A percentile compares a stretch with the other conserved stretches of the same genome.
Evolutionary conservation across 2,113 vertebrate species (phyloP).

Genomic region (Laterallus jamaicensis): DNA sequence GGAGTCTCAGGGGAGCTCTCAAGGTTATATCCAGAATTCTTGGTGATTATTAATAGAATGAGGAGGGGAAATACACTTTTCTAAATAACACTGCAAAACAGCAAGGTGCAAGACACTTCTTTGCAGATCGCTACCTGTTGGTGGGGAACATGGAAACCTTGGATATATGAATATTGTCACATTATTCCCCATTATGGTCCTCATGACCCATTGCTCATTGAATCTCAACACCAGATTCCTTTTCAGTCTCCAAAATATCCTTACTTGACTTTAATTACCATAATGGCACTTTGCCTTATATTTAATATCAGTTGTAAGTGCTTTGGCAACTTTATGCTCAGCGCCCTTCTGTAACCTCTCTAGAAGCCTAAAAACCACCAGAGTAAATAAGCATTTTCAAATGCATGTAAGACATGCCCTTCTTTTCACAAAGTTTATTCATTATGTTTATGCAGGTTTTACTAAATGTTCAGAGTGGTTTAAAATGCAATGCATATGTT

Average conservation of each 20-base stretch:
- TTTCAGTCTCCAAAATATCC: neutral
- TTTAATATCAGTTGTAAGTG: neutral
- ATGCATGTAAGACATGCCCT: neutral
- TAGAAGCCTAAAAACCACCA: neutral
- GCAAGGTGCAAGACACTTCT: neutral
- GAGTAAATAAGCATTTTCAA: neutral
- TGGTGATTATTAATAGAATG: neutral
- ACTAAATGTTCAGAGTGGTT: neutral
- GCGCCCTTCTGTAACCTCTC: neutral
- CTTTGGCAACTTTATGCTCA: conserved; percentile 2
- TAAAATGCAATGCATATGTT: neutral
- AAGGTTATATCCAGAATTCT: neutral
- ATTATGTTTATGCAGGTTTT: neutral
- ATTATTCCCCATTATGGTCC: neutral
- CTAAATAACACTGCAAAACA: neutral
- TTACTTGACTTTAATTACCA: neutral
- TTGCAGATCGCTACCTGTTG: neutral
- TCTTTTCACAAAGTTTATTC: neutral
- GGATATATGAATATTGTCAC: neutral
- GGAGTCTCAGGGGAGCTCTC: no score
- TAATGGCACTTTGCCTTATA: neutral
- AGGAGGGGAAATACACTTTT: neutral
- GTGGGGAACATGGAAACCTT: neutral
- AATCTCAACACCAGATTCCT: neutral
- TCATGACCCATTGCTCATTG: neutral